Evolutionary conservation across 2,888 invertebrate genomes (phyloP), one percentile per base, ranked within the genome.

Genomic region (Fabriciana adippe): DNA sequence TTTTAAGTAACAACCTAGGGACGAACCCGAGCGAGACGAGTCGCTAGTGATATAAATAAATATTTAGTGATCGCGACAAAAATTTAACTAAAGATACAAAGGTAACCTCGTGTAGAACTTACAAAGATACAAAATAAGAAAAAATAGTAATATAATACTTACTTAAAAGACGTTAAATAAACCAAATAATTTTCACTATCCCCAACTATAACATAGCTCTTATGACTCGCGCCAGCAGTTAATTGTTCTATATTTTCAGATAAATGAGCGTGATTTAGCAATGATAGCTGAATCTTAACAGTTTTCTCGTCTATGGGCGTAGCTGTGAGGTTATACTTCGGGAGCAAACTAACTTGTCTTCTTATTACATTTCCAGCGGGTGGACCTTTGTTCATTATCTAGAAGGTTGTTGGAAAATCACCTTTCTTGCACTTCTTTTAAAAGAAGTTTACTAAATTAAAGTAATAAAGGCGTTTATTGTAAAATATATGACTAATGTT

Each of bases 301-400:
- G 83, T 81, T 41, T 77, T 81, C 61, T 85, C 80, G 68, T 87
- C 85, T 35, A 86, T 70, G 18, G 89, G 84, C 15, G 81, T 85
- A 31, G 92, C 76, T 1, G 81, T 82, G 16, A 95, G 71, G 31
- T 87, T 83, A 82, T 96, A 96, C 75, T 93, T 93, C 0, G 96
- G 96, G 4, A 96, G 87, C 21, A 93, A 84, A 55, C 86, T 84
- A 15, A 95, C 93, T 83, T 94, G 93, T 71, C 95, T 94, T 54
- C 94, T 91, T 3, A 97, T 80, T 55, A 93, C 84, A 79, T 95
- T 95, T 4, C 97, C 97, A 73, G 95, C 94, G 55, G 96, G 96
- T 15, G 96, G 94, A 54, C 95, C 94, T 81, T 95, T 94, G 81
- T 95, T 95, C 77, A 96, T 93, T 79, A 96, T 95, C 96, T 96